Evolutionary conservation across 1,140 invertebrate genomes (phyloP), one percentile per base, ranked within the genome.

Genomic region (Zaprionus ghesquierei): DNA sequence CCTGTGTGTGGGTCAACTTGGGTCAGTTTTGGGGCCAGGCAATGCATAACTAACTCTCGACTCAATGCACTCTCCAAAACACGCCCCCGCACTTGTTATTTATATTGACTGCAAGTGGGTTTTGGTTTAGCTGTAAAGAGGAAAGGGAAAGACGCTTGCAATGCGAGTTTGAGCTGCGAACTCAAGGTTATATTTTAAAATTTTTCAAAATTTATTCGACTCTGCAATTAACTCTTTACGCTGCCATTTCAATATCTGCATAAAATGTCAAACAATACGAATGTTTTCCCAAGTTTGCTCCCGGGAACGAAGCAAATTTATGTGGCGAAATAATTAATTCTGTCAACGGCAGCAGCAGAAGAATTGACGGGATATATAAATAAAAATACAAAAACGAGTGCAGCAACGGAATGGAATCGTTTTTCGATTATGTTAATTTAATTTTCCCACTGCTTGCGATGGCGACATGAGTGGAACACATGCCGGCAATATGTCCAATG

Each of bases 291-390:
- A 8, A 38, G n/a, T 15, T 38, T n/a, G n/a, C 15, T 41, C 35
- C n/a, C n/a, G 5, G n/a, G 35, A n/a, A n/a, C n/a, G n/a, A n/a
- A n/a, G n/a, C 35, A 41, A 18, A 89, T 87, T 87, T 87, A 87
- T 87, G 82, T 87, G 79, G 82, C 84, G 84, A 89, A 87, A 89
- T 87, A 87, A 87, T 87, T 76, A 87, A 87, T 87, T 87, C 82
- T 82, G 79, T 87, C 82, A 82, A 65, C 79, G 69, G 58, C 82
- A 56, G 31, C 41, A 77, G 46, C 77, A 81, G 69, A 81, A n/a
- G n/a, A 81, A 86, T 85, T 86, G 78, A 79, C 79, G 68, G 65
- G 50, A 41, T 69, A 69, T 75, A n/a, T n/a, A n/a, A n/a, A n/a
- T n/a, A n/a, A n/a, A 62, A 51, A 61, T 81, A n/a, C n/a, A 69